phyloP scores from a whole-genome alignment of 64 coral and sea anemone species.

The Dendrophyllia cribrosa region DNA sequence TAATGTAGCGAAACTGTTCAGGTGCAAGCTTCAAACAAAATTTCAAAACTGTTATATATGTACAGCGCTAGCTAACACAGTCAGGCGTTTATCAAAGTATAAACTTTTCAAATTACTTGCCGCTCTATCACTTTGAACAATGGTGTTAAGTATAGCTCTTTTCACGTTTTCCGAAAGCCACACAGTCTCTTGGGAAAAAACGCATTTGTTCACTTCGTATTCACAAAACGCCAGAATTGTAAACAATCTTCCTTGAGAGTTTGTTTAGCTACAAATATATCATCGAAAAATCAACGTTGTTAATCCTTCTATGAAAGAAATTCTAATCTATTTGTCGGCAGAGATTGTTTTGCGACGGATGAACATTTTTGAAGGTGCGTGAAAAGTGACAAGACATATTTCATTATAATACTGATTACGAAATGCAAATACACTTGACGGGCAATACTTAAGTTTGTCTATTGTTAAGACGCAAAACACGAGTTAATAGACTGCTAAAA shows the following conservation, averaged over 20 bases:
- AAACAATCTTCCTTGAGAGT: background rate
- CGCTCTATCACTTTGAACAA: background rate
- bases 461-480: background rate
- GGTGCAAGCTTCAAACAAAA: background rate
- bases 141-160: background rate
- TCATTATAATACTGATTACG: background rate
- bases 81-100: background rate
- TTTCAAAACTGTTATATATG: background rate
- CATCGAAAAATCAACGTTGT: background rate
- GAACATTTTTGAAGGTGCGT: too few relatives aligned
- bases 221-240: background rate
- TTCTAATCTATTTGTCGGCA: background rate
- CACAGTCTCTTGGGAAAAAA: slow-evolving; percentile 2
- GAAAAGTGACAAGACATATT: background rate
- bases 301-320: background rate
- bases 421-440: slow-evolving; percentile 27
- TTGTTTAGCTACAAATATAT: background rate
- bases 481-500: background rate
- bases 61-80: background rate
- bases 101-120: background rate
- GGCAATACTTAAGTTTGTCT: background rate
- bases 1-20: background rate
- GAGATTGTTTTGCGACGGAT: background rate
- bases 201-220: background rate
- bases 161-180: slow-evolving; percentile 6